Base-by-base conservation (phyloP, 2,113 vertebrate genomes). In the Leucoraja erinaceus region DNA sequence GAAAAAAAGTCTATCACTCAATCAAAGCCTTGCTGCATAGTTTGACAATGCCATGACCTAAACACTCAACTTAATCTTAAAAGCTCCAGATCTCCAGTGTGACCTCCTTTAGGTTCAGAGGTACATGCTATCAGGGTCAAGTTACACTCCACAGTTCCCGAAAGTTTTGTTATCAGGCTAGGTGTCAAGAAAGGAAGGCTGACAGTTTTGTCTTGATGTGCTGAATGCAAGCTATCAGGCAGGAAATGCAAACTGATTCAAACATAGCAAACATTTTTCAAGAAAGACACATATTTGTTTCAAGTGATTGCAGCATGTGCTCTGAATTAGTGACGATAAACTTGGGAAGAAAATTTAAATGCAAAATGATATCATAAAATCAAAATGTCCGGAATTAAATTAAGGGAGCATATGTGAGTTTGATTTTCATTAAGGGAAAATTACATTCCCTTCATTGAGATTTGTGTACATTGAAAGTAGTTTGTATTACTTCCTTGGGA, bases 1-100 rank as follows among this genome's bases (percentile, higher is more conserved):
- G 95, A 96, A 47, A 95, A 96, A 94, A 94, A 95, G 94, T 95
- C 96, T 95, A 96, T 96, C 95, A 93, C 93, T 94, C 94, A 94
- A 94, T 94, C 94, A 94, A 94, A 95, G 93, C 66, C 78, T 47
- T 93, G 61, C 93, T 93, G 93, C n/a, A 16, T 93, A 93, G 94
- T 94, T 94, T 93, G 94, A 94, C 93, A 31, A 72, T 92, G 93
- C 93, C 63, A 91, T 90, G 94, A 95, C 93, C 94, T 92, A 93
- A 54, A 59, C 68, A 93, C 94, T 93, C 93, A n/a, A 94, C 93
- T 94, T 93, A 93, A 95, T 95, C 95, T 94, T 70, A 33, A 11
- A 20, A 92, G 59, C 6, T 92, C 38, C 78, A 93, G 93, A 93
- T 93, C 93, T 77, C 70, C 93, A 0, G 91, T 94, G 83, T 93